Evolutionary conservation across 2,888 invertebrate genomes (phyloP).

Genomic region (Rapana venosa): DNA sequence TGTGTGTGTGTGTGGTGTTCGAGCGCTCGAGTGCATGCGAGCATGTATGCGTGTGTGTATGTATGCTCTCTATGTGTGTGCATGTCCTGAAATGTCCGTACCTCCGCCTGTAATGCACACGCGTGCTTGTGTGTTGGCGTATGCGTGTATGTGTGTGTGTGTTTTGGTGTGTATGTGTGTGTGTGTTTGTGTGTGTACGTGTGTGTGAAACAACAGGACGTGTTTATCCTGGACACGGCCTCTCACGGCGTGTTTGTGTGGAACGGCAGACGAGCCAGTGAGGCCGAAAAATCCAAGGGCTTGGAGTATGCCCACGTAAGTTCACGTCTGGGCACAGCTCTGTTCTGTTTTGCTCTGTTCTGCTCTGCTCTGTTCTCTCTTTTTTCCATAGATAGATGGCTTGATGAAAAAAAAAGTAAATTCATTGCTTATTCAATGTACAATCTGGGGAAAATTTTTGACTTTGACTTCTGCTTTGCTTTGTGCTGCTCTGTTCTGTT

Average conservation of each 20-base stretch:
- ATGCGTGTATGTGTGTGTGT: conserved; percentile 6
- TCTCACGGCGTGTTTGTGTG: conserved; percentile 69
- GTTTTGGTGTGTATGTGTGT: too few species aligned
- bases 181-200: too few species aligned
- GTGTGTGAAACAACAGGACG: conserved; percentile 62
- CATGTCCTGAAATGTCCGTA: background rate
- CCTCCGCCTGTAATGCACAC: background rate
- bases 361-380: too few species aligned
- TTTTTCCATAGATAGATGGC: too few species aligned
- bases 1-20: conserved; percentile 33
- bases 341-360: too few species aligned
- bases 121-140: background rate
- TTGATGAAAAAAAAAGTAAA: too few species aligned
- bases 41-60: background rate
- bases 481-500: too few species aligned
- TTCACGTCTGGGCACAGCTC: conserved; percentile 14
- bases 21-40: background rate
- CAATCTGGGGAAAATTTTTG: too few species aligned
- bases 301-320: conserved; percentile 77
- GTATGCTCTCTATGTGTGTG: background rate
- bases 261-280: conserved; percentile 72
- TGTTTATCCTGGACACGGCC: conserved; percentile 74
- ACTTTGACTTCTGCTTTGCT: too few species aligned
- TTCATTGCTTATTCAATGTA: too few species aligned
- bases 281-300: conserved; percentile 72